Percentiles rank a stretch among this genome's conserved stretches.
Conservation (phyloP, 2,113 vertebrate species). For the Euleptes europaea region DNA sequence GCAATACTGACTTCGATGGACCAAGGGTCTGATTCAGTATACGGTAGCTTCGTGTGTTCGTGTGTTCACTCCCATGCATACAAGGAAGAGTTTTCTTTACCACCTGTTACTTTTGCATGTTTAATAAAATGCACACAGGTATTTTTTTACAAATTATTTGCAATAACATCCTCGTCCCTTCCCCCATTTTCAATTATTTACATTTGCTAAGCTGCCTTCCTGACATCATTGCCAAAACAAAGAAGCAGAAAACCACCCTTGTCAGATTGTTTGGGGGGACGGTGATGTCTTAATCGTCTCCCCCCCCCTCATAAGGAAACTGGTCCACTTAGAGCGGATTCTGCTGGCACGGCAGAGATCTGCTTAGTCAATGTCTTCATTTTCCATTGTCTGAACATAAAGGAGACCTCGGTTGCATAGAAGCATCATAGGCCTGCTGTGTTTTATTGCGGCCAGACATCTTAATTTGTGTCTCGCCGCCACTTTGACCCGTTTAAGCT, state of each 20-base stretch:
- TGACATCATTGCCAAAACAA: background rate
- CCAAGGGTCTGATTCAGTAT: too few species aligned
- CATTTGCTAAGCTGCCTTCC: background rate
- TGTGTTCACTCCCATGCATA: too few species aligned
- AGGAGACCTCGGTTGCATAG: constrained; percentile 7
- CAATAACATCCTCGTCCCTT: background rate
- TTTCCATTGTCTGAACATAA: background rate
- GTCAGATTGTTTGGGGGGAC: background rate
- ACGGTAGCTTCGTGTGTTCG: too few species aligned
- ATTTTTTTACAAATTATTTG: background rate
- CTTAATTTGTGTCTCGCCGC: background rate
- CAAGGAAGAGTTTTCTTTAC: background rate
- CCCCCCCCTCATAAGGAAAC: background rate
- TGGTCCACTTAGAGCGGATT: background rate
- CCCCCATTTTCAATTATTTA: background rate
- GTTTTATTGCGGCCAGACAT: constrained; percentile 12
- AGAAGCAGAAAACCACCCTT: background rate
- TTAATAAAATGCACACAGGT: background rate
- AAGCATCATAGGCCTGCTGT: background rate
- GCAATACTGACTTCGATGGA: too few species aligned
- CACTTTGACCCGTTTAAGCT: constrained; percentile 2
- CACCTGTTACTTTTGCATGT: background rate
- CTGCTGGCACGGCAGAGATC: constrained; percentile 7
- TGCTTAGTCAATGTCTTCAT: background rate
- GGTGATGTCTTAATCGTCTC: accelerated